phyloP scores from a whole-genome alignment of 2,888 invertebrate genomes.

The Napeogenes sylphis region DNA sequence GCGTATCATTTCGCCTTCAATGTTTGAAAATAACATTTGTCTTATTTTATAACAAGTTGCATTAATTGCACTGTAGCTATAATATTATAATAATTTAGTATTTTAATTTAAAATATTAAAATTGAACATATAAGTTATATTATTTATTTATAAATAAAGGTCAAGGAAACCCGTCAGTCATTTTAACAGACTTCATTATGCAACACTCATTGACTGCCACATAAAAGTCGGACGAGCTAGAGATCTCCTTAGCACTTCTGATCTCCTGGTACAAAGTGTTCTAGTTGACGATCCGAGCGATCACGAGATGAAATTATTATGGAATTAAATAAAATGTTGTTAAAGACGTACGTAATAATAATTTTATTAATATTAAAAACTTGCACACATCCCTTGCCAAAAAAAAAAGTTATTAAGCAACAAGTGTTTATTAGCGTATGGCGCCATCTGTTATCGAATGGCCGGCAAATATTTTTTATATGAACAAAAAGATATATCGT shows the following conservation, averaged over 20 bases:
- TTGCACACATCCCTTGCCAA: background rate
- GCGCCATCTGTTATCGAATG: conserved; percentile 68
- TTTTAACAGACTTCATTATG: conserved; percentile 13
- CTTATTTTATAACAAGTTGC: background rate
- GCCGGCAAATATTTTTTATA: conserved; percentile 37
- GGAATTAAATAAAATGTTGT: conserved; percentile 2
- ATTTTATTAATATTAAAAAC: conserved; percentile 3
- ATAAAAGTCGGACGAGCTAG: conserved; percentile 16
- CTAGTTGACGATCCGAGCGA: conserved; percentile 74
- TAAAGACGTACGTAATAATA: background rate
- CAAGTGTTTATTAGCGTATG: conserved; percentile 20
- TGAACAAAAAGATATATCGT: conserved; percentile 18
- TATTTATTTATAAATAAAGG: conserved; percentile 10
- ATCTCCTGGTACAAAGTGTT: conserved; percentile 67
- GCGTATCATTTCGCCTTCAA: conserved; percentile 42
- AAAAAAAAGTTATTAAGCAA: conserved; percentile 5
- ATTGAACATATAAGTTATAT: background rate
- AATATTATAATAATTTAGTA: background rate
- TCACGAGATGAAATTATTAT: conserved; percentile 50
- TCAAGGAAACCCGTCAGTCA: conserved; percentile 24
- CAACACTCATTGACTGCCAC: conserved; percentile 23
- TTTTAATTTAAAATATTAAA: background rate
- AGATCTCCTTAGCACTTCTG: conserved; percentile 47
- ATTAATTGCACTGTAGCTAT: background rate
- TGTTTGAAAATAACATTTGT: conserved; percentile 16